These are phyloP conservation scores for Drosophila macrospina DNA, from an alignment of 2,888 invertebrate species.

Conservation along the genomic window DNA sequence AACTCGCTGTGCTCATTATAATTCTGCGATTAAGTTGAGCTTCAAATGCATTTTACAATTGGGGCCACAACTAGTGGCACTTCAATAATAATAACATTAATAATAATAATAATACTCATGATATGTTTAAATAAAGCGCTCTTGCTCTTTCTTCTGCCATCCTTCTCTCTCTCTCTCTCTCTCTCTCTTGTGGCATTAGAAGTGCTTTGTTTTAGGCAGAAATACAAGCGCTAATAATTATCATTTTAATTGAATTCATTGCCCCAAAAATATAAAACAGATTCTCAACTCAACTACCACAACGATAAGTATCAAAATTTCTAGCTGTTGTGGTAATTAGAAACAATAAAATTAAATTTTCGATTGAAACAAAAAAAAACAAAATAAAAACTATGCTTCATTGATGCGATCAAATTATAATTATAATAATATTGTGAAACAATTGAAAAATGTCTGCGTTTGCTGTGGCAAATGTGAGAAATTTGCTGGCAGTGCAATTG, in stretches of 20 bases:
- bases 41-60: constrained; percentile 36
- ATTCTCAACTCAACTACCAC: constrained; percentile 25
- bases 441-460: constrained; percentile 3
- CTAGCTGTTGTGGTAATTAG: constrained; percentile 41
- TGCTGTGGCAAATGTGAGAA: constrained; percentile 1
- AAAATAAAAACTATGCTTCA: constrained; percentile 24
- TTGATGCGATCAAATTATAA: constrained; percentile 42
- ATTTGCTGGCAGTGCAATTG: constrained; percentile 21
- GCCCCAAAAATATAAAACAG: constrained; percentile 51
- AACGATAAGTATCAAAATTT: constrained; percentile 14
- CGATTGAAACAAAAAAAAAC: constrained; percentile 14
- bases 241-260: constrained; percentile 67
- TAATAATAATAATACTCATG: constrained; percentile 21
- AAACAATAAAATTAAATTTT: constrained; percentile 46
- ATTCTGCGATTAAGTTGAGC: constrained; percentile 31
- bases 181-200: background rate
- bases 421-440: constrained; percentile 31
- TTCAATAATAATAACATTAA: constrained; percentile 3
- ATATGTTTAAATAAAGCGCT: constrained; percentile 30
- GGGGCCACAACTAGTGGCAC: constrained; percentile 20
- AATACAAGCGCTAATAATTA: constrained; percentile 37
- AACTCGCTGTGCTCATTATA: constrained; percentile 29
- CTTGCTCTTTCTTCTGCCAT: too few relatives aligned
- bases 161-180: background rate
- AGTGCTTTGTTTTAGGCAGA: background rate